phyloP scores from a whole-genome alignment of 2,113 vertebrate species.

The Hipposideros armiger region DNA sequence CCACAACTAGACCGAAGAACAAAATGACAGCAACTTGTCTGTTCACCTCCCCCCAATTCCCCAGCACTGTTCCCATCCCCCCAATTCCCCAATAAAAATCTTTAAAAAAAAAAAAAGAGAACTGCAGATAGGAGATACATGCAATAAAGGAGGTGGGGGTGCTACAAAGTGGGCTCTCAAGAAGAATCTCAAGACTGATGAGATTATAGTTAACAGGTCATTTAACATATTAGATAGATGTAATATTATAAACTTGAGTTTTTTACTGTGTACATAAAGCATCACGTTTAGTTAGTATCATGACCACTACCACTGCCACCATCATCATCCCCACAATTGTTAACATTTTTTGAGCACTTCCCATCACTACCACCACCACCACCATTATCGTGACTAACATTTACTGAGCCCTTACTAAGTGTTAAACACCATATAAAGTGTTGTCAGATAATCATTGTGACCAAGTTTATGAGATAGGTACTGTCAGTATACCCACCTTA shows the following conservation, averaged over 20 bases:
- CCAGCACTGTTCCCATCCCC: too few relatives aligned
- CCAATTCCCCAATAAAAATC: too few relatives aligned
- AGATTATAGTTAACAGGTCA: background rate
- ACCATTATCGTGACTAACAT: background rate
- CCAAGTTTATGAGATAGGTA: background rate
- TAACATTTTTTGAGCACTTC: background rate
- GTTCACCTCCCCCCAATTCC: too few relatives aligned
- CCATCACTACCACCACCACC: background rate
- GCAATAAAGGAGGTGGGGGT: too few relatives aligned
- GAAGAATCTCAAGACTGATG: background rate
- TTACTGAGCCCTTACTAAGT: background rate
- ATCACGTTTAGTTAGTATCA: background rate
- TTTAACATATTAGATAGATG: background rate
- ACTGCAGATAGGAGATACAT: too few relatives aligned
- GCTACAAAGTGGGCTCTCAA: too few relatives aligned
- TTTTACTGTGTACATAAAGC: background rate
- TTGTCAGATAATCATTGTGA: background rate
- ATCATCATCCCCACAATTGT: background rate
- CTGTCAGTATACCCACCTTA: background rate
- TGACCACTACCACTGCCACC: background rate
- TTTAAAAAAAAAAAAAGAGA: too few relatives aligned
- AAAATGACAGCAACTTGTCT: too few relatives aligned
- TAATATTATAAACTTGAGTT: background rate
- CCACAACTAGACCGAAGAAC: too few relatives aligned
- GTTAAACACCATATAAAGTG: background rate